Conservation (phyloP, 2,797 vertebrate genomes). For the Enoplosus armatus region DNA sequence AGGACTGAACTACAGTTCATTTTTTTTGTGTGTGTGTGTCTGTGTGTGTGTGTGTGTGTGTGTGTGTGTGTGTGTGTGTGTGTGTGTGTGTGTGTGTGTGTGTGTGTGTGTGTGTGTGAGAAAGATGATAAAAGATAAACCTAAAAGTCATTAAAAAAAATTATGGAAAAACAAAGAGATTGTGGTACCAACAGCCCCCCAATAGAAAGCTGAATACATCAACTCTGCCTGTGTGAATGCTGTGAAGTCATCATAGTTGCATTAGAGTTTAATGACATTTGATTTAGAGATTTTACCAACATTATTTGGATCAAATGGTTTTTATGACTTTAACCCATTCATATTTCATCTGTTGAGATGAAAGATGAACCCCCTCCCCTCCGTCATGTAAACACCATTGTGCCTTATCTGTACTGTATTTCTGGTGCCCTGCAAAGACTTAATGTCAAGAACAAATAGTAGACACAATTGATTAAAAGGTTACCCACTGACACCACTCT, state of each 20-base stretch:
- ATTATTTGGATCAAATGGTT: background rate
- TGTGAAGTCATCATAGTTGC: slow-evolving; percentile 11
- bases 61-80: too few species aligned
- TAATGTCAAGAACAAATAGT: background rate
- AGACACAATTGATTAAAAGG: background rate
- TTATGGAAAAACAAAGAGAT: slow-evolving; percentile 2
- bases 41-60: too few species aligned
- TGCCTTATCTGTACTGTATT: slow-evolving; percentile 38
- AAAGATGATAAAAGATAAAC: slow-evolving; percentile 18
- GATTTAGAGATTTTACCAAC: slow-evolving; percentile 1
- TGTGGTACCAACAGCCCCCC: background rate
- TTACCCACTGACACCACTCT: background rate
- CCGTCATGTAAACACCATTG: slow-evolving; percentile 4
- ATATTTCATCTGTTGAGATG: background rate
- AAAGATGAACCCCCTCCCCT: background rate
- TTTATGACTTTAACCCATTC: slow-evolving; percentile 22
- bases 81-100: slow-evolving; percentile 8
- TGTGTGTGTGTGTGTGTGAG: slow-evolving; percentile 8
- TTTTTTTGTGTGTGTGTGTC: too few species aligned
- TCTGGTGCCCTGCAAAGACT: background rate
- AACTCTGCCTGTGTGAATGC: slow-evolving; percentile 7
- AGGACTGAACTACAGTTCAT: slow-evolving; percentile 32
- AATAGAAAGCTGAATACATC: slow-evolving; percentile 7
- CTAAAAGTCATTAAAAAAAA: slow-evolving; percentile 31
- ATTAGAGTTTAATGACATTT: background rate